Conservation (phyloP, 2,113 vertebrate species). For the Aptenodytes forsteri region DNA sequence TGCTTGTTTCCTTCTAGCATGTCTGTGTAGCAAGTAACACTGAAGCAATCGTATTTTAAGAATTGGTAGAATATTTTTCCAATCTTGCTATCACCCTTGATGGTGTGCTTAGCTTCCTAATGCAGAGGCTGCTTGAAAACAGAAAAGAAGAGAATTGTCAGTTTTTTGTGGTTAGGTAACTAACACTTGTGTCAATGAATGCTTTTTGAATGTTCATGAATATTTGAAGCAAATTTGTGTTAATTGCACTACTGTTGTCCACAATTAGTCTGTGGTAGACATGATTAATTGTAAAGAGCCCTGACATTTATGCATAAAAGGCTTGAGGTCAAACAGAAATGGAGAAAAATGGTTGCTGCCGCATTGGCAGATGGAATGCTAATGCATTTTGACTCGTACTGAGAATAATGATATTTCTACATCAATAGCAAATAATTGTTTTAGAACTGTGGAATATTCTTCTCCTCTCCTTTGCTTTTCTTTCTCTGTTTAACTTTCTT, state of each 20-base stretch:
- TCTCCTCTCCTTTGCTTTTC: background rate
- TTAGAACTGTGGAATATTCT: background rate
- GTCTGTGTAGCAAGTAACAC: background rate
- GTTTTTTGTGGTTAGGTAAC: conserved; percentile 44
- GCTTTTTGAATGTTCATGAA: conserved; percentile 68
- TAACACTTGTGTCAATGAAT: conserved; percentile 38
- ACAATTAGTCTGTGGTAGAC: conserved; percentile 78
- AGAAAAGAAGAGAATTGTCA: conserved; percentile 6
- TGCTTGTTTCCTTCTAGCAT: background rate
- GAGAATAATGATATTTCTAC: conserved; percentile 53
- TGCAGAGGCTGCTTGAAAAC: conserved; percentile 15
- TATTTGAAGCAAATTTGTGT: conserved; percentile 74
- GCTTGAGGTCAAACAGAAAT: conserved; percentile 80
- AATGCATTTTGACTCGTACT: conserved; percentile 63
- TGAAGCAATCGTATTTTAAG: background rate
- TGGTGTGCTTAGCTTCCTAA: conserved; percentile 26
- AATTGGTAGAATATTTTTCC: background rate
- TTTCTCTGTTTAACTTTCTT: background rate
- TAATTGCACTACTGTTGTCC: conserved; percentile 78
- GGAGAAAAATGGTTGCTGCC: conserved; percentile 69
- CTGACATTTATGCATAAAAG: conserved; percentile 81
- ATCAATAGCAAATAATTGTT: conserved; percentile 56
- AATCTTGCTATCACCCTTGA: background rate
- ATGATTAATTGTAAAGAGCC: conserved; percentile 80
- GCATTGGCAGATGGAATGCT: conserved; percentile 68